Base-by-base conservation (phyloP, 1,140 invertebrate genomes). In the Leptopilina clavipes region DNA sequence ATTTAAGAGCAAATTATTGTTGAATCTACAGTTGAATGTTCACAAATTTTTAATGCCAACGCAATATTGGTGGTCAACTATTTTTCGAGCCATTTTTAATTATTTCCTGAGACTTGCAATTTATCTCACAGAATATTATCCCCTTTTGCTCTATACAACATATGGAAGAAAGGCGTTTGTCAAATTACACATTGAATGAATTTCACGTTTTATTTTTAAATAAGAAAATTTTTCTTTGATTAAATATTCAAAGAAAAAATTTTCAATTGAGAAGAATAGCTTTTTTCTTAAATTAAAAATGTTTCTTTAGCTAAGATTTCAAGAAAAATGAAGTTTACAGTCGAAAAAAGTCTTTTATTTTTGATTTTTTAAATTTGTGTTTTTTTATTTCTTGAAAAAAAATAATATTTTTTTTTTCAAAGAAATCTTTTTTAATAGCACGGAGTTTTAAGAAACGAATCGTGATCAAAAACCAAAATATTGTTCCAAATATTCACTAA, bases 41-140 rank as follows among this genome's bases (percentile, higher is more conserved):
- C 89, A 92, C 45, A 82, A 81, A 14, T 87, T 91, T 31, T 70
- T 92, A 5, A 45, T 91, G 18, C 77, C 73, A 74, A 77, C 82
- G 0, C 76, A 73, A 25, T 84, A 81, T 70, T 91, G 86, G 84
- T 91, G 83, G 86, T 87, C 90, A 0, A 9, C 71, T 9, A 75
- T 90, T 5, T 88, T 92, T 72, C 84, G 90, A 0, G 76, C 78
- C 0, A 75, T 88, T 25, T 86, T 92, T n/a, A 92, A 92, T 71
- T 73, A 74, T 37, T 76, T 86, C 43, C 90, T 91, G 87, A 88
- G 86, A 77, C 52, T 90, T 0, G 80, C 89, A 0, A 83, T 92
- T 17, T 89, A 84, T 44, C 59, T 90, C 0, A 87, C 88, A 0
- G 82, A 88, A 71, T 79, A 87, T 1, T 87, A 86, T 43, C 90